Evolutionary conservation across 1,140 invertebrate genomes (phyloP).

Genomic region (Drosophila mayri): DNA sequence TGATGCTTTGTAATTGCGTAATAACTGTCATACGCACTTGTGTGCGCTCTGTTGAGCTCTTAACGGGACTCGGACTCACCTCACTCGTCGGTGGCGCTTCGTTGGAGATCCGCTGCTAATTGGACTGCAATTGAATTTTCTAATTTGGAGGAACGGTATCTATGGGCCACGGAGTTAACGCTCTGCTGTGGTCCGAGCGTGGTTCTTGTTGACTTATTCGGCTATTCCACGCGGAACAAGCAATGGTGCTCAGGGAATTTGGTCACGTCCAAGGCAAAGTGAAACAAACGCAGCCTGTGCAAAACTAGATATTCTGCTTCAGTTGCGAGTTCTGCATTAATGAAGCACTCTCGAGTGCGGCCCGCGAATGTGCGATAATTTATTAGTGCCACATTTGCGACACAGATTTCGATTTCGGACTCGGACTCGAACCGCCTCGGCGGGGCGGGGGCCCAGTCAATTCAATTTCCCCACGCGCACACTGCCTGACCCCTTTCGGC

Average conservation of each 20-base stretch:
- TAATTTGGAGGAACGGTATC: conserved; percentile 41
- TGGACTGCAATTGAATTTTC: conserved; percentile 56
- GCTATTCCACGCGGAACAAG: conserved; percentile 33
- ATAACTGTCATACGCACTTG: conserved; percentile 53
- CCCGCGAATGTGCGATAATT: conserved; percentile 71
- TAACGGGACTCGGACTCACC: conserved; percentile 46
- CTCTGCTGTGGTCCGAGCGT: conserved; percentile 4
- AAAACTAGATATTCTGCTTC: conserved; percentile 72
- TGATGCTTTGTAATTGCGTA: conserved; percentile 62
- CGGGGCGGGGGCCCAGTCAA: conserved; percentile 43
- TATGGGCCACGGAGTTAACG: conserved; percentile 27
- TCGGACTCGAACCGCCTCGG: conserved; percentile 1
- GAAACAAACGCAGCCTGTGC: conserved; percentile 46
- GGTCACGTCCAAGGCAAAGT: conserved; percentile 69
- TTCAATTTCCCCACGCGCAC: conserved; percentile 56
- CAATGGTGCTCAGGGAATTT: conserved; percentile 58
- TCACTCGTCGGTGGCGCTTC: conserved; percentile 33
- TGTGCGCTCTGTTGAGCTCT: conserved; percentile 5
- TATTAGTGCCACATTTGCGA: conserved; percentile 75
- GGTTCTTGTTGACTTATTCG: conserved; percentile 22
- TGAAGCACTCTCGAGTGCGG: conserved; percentile 50
- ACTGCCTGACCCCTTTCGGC: conserved; percentile 40
- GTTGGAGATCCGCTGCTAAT: conserved; percentile 64
- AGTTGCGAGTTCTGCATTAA: conserved; percentile 64
- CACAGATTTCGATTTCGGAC: conserved; percentile 53